Conservation (phyloP, 2,113 vertebrate genomes). For the Gymnorhina tibicen region DNA sequence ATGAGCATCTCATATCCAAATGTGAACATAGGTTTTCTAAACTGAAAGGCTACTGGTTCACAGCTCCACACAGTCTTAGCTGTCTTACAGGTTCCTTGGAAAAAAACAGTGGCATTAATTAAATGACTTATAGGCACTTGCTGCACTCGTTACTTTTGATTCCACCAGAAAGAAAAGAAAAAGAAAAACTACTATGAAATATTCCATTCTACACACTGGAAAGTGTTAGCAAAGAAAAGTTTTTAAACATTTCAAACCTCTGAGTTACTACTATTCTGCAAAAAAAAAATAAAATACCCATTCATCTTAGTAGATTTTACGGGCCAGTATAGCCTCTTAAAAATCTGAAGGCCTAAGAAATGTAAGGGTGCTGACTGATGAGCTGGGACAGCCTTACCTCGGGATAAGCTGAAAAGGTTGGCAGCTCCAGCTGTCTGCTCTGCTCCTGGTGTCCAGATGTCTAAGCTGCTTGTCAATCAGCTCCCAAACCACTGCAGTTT, state of each 20-base stretch:
- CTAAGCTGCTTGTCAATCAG: conserved; percentile 41
- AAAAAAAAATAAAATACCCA: not conserved
- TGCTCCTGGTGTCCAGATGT: not conserved
- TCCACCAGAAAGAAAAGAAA: not conserved
- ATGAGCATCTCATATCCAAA: not conserved
- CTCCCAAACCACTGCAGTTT: not conserved
- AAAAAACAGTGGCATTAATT: not conserved
- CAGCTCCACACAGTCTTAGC: not conserved
- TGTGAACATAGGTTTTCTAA: not conserved
- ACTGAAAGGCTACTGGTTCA: not conserved
- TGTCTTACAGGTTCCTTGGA: not conserved
- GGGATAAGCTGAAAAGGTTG: conserved; percentile 25
- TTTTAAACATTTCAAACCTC: not conserved
- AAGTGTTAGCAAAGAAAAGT: not conserved
- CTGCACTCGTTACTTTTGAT: not conserved
- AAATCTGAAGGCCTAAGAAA: not conserved
- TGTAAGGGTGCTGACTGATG: conserved; percentile 10
- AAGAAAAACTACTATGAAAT: not conserved
- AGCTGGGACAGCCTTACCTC: conserved; percentile 27
- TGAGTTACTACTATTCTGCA: not conserved
- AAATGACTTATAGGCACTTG: not conserved
- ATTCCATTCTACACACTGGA: not conserved
- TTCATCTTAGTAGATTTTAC: not conserved
- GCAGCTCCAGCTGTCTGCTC: conserved; percentile 32
- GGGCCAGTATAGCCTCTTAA: not conserved